Base-by-base conservation (phyloP, 2,797 vertebrate species). In the Rhabdomys pumilio region DNA sequence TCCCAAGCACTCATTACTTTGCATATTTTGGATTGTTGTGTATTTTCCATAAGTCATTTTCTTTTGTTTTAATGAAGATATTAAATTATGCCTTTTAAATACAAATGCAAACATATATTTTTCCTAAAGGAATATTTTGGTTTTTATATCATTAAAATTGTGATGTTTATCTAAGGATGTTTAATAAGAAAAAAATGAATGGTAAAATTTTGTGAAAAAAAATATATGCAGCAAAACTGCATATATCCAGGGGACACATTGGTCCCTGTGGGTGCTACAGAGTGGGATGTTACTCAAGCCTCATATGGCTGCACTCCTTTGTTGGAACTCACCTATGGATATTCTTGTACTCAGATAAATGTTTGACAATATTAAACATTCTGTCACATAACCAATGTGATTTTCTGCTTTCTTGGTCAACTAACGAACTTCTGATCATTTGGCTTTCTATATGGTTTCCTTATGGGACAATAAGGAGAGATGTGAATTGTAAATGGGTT, bases 361-460 rank as follows among this genome's bases (percentile, higher is more conserved):
- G 4, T 90, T 88, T 96, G n/a, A 38, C 61, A 61, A 55, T 88
- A 57, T 57, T 80, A 80, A 31, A 69, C 11, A n/a, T 94, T 84
- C n/a, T 93, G 9, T 88, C 19, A 63, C 69, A 31, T 69, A 83
- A 61, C 3, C 34, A n/a, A 61, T 4, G 59, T 65, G 2, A 73
- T 77, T 12, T 83, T 94, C 24, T 63, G 6, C 73, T 81, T 96
- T 89, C 83, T 61, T 96, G 24, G 9, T 67, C 31, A 76, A 55
- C 6, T 63, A 59, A 38, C 15, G 86, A 93, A 87, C 10, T 76
- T 94, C 13, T 92, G 34, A 88, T 76, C 77, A 87, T 89, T 86
- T 96, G 47, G 9, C 22, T 83, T 96, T n/a, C 53, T 0, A 0
- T 20, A 15, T 72, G 73, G 13, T 93, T 93, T 85, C 2, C 50